Conservation (phyloP, 2,888 invertebrate species). For the Drosophila gaucha region DNA sequence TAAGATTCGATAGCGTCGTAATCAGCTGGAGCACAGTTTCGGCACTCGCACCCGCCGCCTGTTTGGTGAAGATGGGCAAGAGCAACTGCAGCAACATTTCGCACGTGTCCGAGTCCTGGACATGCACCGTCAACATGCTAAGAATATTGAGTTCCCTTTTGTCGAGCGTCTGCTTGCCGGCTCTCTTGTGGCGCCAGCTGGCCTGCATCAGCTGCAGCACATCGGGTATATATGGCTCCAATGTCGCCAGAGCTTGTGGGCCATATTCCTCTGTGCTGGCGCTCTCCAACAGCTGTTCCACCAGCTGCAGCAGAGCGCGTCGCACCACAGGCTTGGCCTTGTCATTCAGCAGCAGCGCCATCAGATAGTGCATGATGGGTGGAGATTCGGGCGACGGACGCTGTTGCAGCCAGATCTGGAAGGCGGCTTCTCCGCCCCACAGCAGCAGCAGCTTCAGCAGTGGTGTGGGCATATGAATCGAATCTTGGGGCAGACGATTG, state of each 20-base stretch:
- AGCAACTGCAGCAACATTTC: constrained; percentile 89
- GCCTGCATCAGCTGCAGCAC: constrained; percentile 90
- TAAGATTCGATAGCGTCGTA: constrained; percentile 90
- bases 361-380: constrained; percentile 88
- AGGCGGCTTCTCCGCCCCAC: constrained; percentile 93
- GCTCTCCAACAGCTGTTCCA: constrained; percentile 90
- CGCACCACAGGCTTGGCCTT: constrained; percentile 89
- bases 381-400: constrained; percentile 82
- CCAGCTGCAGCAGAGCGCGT: constrained; percentile 89
- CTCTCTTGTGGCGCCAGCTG: constrained; percentile 87
- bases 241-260: constrained; percentile 85
- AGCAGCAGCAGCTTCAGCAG: constrained; percentile 91
- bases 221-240: constrained; percentile 90
- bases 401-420: constrained; percentile 90
- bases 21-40: constrained; percentile 90
- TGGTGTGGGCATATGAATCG: constrained; percentile 92
- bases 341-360: constrained; percentile 89
- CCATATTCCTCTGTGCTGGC: constrained; percentile 85
- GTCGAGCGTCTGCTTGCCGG: constrained; percentile 85
- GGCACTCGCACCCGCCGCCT: constrained; percentile 87
- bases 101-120: constrained; percentile 88
- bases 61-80: constrained; percentile 90
- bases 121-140: constrained; percentile 91
- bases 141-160: constrained; percentile 90
- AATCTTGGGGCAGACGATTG: constrained; percentile 90